Base-by-base conservation (phyloP, 2,797 vertebrate species). In the Sebastiscus albofasciatus region DNA sequence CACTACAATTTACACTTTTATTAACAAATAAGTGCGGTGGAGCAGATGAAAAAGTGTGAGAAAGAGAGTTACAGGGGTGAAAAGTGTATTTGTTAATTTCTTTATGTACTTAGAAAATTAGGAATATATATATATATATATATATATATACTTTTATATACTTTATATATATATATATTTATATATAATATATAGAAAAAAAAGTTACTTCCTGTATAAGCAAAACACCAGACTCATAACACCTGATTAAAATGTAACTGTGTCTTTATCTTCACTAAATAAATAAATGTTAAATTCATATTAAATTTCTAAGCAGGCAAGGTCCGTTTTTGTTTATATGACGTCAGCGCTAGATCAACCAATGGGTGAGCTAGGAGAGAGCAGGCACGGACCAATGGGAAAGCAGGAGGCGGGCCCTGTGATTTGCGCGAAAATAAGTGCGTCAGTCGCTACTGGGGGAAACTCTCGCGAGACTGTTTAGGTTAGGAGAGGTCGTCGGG, bases 301-400 rank as follows among this genome's bases (percentile, higher is more conserved):
- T 69, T 0, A 11, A 34, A 69, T 24, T 7, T 58, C 24, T 59
- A 13, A 14, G 0, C 66, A 33, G 12, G 33, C 22, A 13, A 8
- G 26, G 20, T 26, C 13, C 1, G 18, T 56, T 59, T n/a, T 14
- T 26, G 10, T n/a, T 18, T 62, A 18, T 18, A n/a, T 18, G 22
- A 58, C 2, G 4, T 13, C 24, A 18, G 58, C 2, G 14, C n/a
- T 1, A 59, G 8, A 1, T 58, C n/a, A 79, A 5, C 83, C 80
- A 85, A 83, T 88, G 24, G 58, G 18, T 2, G 33, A 72, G 67
- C 42, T 7, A 20, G n/a, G 2, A 49, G 36, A 6, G 29, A 58
- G 5, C 4, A 26, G 3, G 1, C 2, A 3, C 22, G 0, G 75
- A 72, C 83, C 81, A 86, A 86, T 84, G 4, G 27, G 1, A 39